Base-by-base conservation (phyloP, 2,797 vertebrate species). In the Leptoclinus maculatus region DNA sequence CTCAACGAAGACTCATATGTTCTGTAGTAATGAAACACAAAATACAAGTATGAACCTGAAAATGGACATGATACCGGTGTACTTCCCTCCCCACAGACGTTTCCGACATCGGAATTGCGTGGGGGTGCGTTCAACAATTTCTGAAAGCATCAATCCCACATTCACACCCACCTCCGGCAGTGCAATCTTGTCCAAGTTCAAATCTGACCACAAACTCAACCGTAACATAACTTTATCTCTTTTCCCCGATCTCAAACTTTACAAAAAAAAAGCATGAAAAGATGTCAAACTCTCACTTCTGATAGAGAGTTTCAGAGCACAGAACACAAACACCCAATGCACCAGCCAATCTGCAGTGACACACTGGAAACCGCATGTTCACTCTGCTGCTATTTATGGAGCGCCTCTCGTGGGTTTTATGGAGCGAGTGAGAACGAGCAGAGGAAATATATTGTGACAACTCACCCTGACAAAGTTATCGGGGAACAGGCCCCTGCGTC, bases 381-480 rank as follows among this genome's bases (percentile, higher is more conserved):
- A 12, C 56, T 47, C 49, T 25, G 25, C 63, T 70, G 64, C 64
- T 71, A 57, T 84, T 74, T 45, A 34, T 16, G 34, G 62, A 39
- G 54, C 19, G 0, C 53, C n/a, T 65, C 23, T 41, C 51, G 56
- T 66, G 53, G 74, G 23, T 73, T 76, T 43, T 34, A 34, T 53
- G 54, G 53, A 39, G 66, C 4, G 27, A 16, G 29, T 16, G 32
- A 74, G 57, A 47, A 41, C 12, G 65, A 47, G 64, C 6, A 16
- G 36, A 71, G 43, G 62, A 11, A 71, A 34, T 13, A 9, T 11
- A 17, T 47, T 62, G 38, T 25, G 36, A 43, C 74, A 95, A 97
- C 97, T 98, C 96, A 99, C 98, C 96, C 97, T 96, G 94, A 99
- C 97, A 92, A 99, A 99, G 96, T 99, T 99, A 95, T 99, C 98